Evolutionary conservation across 2,888 invertebrate species (phyloP), one percentile per base, ranked within the genome.

Genomic region (Andrena dorsata): DNA sequence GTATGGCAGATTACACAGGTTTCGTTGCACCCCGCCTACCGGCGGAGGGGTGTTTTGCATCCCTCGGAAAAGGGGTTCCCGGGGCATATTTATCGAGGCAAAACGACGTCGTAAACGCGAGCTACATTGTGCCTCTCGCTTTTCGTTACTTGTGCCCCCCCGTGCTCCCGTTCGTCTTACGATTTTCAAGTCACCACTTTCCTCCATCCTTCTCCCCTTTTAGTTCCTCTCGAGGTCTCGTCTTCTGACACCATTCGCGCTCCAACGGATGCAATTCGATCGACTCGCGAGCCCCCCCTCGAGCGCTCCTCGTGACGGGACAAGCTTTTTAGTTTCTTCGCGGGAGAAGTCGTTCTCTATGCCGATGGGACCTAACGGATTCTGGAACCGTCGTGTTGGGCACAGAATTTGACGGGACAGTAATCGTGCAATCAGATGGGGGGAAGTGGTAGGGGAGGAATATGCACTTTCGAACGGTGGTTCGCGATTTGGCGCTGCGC

Each of bases 1-100:
- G 90, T 91, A 91, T 92, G 91, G 87, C 84, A 91, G 92, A 92
- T 92, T 92, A 92, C 90, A 89, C 89, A 90, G 89, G 90, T 91
- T 89, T 90, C 87, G 89, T 88, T 90, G 90, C 90, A 90, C 86
- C 90, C 91, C 91, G 90, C 90, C 88, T 92, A 86, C 84, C 88
- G 84, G 76, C 23, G 56, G 26, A 87, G 82, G 89, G 87, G 88
- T 89, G 86, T 88, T 88, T 88, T 88, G 88, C 88, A 89, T 88
- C 86, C 87, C 83, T 76, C 61, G 66, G 56, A 77, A 83, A 82
- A 74, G 86, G 41, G 88, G 85, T 84, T 72, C 72, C 66, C 8
- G 51, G 70, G 80, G 89, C 83, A 89, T 87, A 91, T 91, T 91
- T 90, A 91, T 91, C 90, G 84, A 75, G 77, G 82, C 80, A 87